phyloP scores from a whole-genome alignment of 2,797 vertebrate species.

The Rhyacichthys aspro region DNA sequence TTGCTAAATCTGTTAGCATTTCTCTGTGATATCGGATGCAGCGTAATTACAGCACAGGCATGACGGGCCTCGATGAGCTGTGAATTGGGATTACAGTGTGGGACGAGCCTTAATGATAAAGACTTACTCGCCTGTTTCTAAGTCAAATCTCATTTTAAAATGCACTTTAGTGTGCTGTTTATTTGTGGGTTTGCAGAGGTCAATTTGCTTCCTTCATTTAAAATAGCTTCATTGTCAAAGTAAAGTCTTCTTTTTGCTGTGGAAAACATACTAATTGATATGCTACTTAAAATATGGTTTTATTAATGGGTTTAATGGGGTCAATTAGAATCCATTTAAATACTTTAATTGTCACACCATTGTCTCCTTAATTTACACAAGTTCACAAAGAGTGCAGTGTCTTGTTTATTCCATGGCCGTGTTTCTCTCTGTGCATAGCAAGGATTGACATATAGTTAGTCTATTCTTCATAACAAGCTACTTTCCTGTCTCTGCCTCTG shows the following conservation, averaged over 20 bases:
- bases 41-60: conserved; percentile 83
- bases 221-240: too few relatives aligned
- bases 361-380: too few relatives aligned
- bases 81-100: conserved; percentile 80
- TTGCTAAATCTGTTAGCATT: conserved; percentile 85
- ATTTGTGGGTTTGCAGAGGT: conserved; percentile 38
- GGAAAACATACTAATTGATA: too few relatives aligned
- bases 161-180: too few relatives aligned
- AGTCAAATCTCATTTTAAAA: conserved; percentile 64
- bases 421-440: conserved; percentile 25
- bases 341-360: too few relatives aligned
- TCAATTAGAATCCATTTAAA: too few relatives aligned
- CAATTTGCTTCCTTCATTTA: conserved; percentile 23
- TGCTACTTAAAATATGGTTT: too few relatives aligned
- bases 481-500: conserved; percentile 52
- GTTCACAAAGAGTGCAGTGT: neutral
- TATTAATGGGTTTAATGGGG: too few relatives aligned
- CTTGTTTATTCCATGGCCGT: conserved; percentile 25
- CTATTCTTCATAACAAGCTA: conserved; percentile 64
- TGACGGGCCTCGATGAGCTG: conserved; percentile 77
- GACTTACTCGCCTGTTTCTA: conserved; percentile 75
- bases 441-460: conserved; percentile 54
- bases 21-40: conserved; percentile 69
- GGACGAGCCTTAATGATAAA: conserved; percentile 72
- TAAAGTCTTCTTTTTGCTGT: too few relatives aligned